Base-by-base conservation (phyloP, 2,113 vertebrate species). In the Willisornis vidua region DNA sequence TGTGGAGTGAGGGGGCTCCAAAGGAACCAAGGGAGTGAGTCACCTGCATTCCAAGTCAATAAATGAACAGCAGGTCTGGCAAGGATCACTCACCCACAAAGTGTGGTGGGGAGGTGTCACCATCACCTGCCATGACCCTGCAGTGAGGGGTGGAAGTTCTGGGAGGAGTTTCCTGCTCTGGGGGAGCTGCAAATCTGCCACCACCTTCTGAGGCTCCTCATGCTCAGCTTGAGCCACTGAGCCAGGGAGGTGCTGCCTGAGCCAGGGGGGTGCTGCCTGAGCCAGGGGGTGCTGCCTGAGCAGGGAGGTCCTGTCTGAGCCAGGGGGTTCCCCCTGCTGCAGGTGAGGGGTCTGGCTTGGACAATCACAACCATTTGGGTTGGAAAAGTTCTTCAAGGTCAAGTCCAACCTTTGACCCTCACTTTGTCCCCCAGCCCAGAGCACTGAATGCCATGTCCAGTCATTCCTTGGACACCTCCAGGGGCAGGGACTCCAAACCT, bases 61-160 rank as follows among this genome's bases (percentile, higher is more conserved):
- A 55, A 46, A 65, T 15, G 39, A 68, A 12, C n/a, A 33, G 49
- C 24, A 19, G 26, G 54, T 25, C 61, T 63, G 5, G 48, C 67
- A 39, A 14, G 49, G 78, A 7, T 23, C 46, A 39, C 62, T 73
- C 46, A 31, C 49, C 54, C 7, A 26, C 20, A n/a, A 67, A 28
- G 1, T 67, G 67, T 1, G 2, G 26, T 8, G 19, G 37, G 65
- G 29, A n/a, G 61, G 7, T 41, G 14, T 62, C 0, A 0, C 41
- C 18, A 9, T 14, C 6, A 1, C 0, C 0, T 14, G 62, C 52
- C 5, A 2, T 0, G 0, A 17, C 54, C n/a, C n/a, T 0, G 2
- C 9, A 1, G 2, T 0, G 4, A 46, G 67, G n/a, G n/a, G 5
- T 12, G 39, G 19, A 14, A 3, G 20, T 24, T 67, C 33, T 67